These are phyloP conservation scores for Agrotis ipsilon DNA, from an alignment of 2,888 invertebrate genomes.

Conservation along the genomic window DNA sequence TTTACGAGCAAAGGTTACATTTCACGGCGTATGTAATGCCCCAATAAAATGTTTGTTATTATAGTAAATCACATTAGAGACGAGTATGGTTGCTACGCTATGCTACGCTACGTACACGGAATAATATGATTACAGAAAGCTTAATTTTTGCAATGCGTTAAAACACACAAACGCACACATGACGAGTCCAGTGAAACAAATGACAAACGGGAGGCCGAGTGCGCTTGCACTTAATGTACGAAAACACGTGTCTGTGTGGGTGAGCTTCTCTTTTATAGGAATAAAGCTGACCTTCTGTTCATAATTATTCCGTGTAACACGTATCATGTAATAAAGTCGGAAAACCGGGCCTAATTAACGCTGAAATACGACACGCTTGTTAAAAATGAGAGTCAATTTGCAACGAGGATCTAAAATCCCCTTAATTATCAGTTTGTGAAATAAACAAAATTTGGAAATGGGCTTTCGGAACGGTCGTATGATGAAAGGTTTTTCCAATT, in stretches of 20 bases:
- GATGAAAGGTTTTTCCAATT: slow-evolving; percentile 55
- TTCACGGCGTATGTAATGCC: slow-evolving; percentile 73
- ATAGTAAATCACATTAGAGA: slow-evolving; percentile 78
- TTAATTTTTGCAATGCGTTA: background rate
- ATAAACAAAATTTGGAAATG: slow-evolving; percentile 56
- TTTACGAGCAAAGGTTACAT: slow-evolving; percentile 67
- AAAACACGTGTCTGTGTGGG: background rate
- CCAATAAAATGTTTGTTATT: slow-evolving; percentile 83
- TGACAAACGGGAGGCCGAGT: background rate
- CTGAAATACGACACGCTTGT: slow-evolving; percentile 72
- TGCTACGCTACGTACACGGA: too few species aligned
- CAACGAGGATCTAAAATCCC: slow-evolving; percentile 52
- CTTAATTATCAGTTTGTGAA: slow-evolving; percentile 60
- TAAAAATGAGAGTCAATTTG: slow-evolving; percentile 66
- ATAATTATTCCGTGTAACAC: slow-evolving; percentile 2
- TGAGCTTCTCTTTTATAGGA: too few species aligned
- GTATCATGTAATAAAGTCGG: slow-evolving; percentile 69
- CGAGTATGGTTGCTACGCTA: slow-evolving; percentile 63
- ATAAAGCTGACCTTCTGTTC: slow-evolving; percentile 11
- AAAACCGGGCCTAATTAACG: slow-evolving; percentile 76
- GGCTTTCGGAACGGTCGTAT: slow-evolving; percentile 35
- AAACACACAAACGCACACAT: background rate
- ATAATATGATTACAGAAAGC: slow-evolving; percentile 14
- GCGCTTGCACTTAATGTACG: background rate
- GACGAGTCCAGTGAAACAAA: background rate